Percentiles rank a stretch among this genome's conserved stretches.
phyloP scores from a whole-genome alignment of 2,888 invertebrate species.

The Microctonus aethiopoides region DNA sequence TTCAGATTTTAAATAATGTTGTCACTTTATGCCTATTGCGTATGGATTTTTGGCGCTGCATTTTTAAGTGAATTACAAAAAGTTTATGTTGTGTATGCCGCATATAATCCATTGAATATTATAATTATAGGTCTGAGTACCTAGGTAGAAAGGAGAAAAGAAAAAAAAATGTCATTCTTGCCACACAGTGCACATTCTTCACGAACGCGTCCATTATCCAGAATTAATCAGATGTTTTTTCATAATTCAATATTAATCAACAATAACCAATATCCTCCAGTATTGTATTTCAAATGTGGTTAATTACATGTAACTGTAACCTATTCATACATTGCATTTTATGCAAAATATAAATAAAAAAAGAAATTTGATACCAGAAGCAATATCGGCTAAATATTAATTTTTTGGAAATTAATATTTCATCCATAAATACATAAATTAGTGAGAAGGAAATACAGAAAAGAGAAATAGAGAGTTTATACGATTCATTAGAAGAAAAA shows the following conservation, averaged over 20 bases:
- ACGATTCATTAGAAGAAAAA: not conserved
- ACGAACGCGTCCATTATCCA: not conserved
- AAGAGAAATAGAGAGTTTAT: not conserved
- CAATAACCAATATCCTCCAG: not conserved
- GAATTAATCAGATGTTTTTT: not conserved
- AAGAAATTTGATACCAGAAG: not conserved
- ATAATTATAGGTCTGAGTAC: not conserved
- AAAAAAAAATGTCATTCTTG: not conserved
- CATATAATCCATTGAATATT: not conserved
- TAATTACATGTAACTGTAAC: not conserved
- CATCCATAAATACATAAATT: not conserved
- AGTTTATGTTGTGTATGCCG: not conserved
- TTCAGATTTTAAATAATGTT: constrained; percentile 15
- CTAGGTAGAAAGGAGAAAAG: not conserved
- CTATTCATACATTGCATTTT: not conserved
- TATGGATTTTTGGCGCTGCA: constrained; percentile 4
- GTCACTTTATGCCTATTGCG: not conserved
- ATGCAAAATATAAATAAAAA: not conserved
- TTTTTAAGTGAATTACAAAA: not conserved
- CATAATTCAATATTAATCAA: not conserved
- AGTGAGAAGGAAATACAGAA: not conserved
- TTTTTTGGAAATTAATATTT: not conserved
- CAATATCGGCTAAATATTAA: not conserved
- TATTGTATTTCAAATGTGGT: not conserved
- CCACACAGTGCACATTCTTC: not conserved